Conservation (phyloP, 2,797 vertebrate species). For the Pantherophis vulpinus region DNA sequence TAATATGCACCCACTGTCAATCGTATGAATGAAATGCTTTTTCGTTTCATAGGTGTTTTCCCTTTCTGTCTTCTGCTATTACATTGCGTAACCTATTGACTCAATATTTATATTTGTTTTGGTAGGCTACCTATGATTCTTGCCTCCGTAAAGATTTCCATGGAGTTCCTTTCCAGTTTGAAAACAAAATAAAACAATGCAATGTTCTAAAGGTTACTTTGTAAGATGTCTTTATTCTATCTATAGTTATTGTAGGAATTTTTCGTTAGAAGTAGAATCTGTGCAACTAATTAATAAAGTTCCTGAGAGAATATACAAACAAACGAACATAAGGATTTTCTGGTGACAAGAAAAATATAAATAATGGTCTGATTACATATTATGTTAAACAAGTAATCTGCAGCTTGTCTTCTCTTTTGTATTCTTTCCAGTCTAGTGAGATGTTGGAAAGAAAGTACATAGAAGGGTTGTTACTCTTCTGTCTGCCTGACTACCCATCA, state of each 20-base stretch:
- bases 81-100: constrained; percentile 33
- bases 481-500: not conserved
- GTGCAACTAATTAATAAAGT: not conserved
- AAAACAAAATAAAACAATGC: constrained; percentile 19
- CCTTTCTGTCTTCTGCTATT: constrained; percentile 35
- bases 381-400: not conserved
- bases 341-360: not conserved
- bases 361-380: not conserved
- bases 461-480: not conserved
- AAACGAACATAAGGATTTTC: not conserved
- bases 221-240: not conserved
- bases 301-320: not conserved
- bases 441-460: not conserved
- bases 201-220: constrained; percentile 6
- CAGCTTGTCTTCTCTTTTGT: not conserved
- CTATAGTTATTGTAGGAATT: not conserved
- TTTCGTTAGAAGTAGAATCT: not conserved
- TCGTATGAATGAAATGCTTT: constrained; percentile 27
- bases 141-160: constrained; percentile 44
- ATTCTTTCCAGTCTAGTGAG: not conserved
- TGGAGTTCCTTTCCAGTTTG: constrained; percentile 46
- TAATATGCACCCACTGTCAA: not conserved
- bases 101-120: constrained; percentile 52
- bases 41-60: constrained; percentile 55
- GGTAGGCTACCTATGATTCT: constrained; percentile 45